Base-by-base conservation (phyloP, 2,888 invertebrate species). In the Dorcus hopei region DNA sequence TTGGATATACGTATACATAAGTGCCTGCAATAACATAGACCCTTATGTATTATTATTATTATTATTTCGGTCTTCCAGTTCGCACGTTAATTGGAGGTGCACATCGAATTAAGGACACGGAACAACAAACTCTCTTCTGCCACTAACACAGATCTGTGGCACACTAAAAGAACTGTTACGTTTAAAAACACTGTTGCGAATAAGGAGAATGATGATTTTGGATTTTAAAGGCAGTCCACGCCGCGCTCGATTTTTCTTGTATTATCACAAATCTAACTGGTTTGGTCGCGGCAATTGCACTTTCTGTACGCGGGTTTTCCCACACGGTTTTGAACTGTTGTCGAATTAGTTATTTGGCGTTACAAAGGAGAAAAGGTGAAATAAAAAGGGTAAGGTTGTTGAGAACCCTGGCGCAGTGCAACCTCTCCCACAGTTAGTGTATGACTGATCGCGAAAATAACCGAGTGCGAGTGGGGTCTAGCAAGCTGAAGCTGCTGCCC, bases 401-500 rank as follows among this genome's bases (percentile, higher is more conserved):
- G 60, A 65, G 61, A 60, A 58, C 58, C 57, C 61, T 61, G 66
- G 61, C 68, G 61, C 64, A 60, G 59, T 61, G 65, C 66, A 64
- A 66, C 65, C 72, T 61, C 64, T 54, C 52, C 65, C 66, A 66
- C 68, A 62, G 70, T 66, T 69, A 62, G 67, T 65, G 67, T 65
- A 68, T 65, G 68, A 75, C 74, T 75, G 64, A 70, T 67, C 57
- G 61, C 64, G 67, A 70, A 65, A 62, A 64, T 64, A 61, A 64
- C 68, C 61, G 70, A 62, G 58, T 52, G 57, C 52, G 50, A 49
- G 56, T 49, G 42, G 42, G 43, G 45, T 26, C 57, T 50, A 48
- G 47, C 50, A 49, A 59, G 52, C 54, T 58, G 50, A 54, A 26
- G 38, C 4, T 19, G 38, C 4, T 19, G 33, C n/a, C 40, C 72